Evolutionary conservation across 2,113 vertebrate genomes (phyloP).

Genomic region (Gymnobelideus leadbeateri): DNA sequence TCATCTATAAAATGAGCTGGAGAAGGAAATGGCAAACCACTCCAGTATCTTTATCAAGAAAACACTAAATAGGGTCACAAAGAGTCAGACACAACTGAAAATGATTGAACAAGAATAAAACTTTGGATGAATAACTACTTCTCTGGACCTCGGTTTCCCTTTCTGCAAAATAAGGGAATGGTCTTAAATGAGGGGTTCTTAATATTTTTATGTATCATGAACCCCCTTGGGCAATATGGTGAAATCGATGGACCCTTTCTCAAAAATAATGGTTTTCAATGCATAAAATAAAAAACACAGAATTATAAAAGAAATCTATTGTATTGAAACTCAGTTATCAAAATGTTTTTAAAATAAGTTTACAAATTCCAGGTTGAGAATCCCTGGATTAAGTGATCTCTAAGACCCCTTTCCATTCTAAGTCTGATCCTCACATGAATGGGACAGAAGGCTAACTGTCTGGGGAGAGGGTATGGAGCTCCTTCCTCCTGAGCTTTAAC

Average conservation of each 20-base stretch:
- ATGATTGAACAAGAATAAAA: neutral
- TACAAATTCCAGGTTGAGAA: neutral
- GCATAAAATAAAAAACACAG: neutral
- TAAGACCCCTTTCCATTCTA: neutral
- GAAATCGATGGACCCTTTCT: neutral
- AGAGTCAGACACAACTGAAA: neutral
- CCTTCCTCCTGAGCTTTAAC: neutral
- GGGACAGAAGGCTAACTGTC: neutral
- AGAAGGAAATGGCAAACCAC: neutral
- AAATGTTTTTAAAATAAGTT: neutral
- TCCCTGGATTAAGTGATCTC: neutral
- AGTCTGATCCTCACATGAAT: neutral
- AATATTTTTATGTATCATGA: neutral
- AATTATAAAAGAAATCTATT: neutral
- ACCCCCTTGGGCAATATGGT: neutral
- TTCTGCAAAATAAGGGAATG: neutral
- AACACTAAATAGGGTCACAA: neutral
- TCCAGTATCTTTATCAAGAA: neutral
- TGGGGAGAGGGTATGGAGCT: neutral
- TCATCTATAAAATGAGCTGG: neutral
- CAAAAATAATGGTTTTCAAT: neutral
- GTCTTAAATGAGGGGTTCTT: neutral
- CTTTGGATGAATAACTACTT: neutral
- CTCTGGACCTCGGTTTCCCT: neutral
- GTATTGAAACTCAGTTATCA: neutral